These are phyloP conservation scores for Zoanthus solanderi DNA, from an alignment of 92 coral and sea anemone genomes.

Conservation along the genomic window DNA sequence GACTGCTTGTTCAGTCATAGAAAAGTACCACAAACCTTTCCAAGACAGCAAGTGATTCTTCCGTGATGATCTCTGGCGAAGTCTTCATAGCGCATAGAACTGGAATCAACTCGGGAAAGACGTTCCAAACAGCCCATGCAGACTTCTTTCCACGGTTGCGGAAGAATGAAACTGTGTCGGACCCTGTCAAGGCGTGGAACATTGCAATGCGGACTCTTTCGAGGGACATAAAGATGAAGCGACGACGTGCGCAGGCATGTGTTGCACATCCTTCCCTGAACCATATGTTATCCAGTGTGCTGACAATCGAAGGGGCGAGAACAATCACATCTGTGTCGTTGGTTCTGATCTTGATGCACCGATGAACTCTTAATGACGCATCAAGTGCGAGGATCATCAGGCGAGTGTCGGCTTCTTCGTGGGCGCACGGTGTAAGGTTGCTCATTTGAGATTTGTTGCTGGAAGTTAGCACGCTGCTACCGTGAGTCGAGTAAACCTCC, in stretches of 20 bases:
- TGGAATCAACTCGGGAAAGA: constrained; percentile 70
- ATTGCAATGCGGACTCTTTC: constrained; percentile 63
- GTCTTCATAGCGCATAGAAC: constrained; percentile 56
- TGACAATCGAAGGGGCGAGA: constrained; percentile 67
- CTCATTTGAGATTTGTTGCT: constrained; percentile 48
- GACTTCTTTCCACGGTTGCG: too few species aligned
- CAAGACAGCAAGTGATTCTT: constrained; percentile 46
- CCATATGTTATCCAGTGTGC: constrained; percentile 68
- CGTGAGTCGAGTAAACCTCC: constrained; percentile 73
- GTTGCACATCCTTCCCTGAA: constrained; percentile 54
- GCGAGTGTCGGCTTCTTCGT: constrained; percentile 77
- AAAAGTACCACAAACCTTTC: constrained; percentile 55
- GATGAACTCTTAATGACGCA: constrained; percentile 58
- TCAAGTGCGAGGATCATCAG: constrained; percentile 71
- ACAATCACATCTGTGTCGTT: constrained; percentile 79
- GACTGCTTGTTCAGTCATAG: constrained; percentile 63
- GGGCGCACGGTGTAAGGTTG: constrained; percentile 54
- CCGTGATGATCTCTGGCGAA: constrained; percentile 49
- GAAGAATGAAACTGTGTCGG: not conserved
- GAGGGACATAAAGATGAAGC: constrained; percentile 53
- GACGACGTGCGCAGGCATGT: constrained; percentile 38
- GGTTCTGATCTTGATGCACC: constrained; percentile 60
- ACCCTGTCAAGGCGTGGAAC: constrained; percentile 72
- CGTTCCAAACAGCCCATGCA: constrained; percentile 48
- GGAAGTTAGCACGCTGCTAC: constrained; percentile 48